Conservation (phyloP, 2,113 vertebrate genomes). For the Cephalopterus ornatus region DNA sequence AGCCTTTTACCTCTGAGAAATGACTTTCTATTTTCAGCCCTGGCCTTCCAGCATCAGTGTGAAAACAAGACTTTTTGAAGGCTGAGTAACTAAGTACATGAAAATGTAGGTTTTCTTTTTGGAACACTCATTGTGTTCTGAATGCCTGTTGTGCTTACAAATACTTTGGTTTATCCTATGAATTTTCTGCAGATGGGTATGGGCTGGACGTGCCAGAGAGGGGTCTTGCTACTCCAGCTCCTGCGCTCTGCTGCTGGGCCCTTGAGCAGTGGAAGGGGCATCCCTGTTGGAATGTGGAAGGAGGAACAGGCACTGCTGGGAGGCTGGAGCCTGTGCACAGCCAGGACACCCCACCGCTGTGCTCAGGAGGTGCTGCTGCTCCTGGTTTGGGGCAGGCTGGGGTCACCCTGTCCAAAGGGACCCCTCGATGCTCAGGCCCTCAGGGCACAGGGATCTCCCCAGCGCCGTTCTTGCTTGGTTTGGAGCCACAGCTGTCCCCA, state of each 20-base stretch:
- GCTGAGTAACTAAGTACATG: neutral
- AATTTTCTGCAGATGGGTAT: neutral
- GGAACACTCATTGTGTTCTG: neutral
- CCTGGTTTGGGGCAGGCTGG: no score
- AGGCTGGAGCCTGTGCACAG: neutral
- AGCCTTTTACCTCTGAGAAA: neutral
- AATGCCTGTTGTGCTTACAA: neutral
- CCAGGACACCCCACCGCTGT: neutral
- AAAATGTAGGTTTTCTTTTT: neutral
- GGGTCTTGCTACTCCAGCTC: neutral
- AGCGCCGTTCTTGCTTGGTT: fast-evolving
- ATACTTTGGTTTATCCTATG: fast-evolving
- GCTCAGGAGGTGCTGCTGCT: neutral
- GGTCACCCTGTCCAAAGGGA: neutral
- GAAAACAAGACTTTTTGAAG: neutral
- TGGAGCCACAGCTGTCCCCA: neutral
- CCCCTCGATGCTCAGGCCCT: neutral
- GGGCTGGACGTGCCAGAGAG: neutral
- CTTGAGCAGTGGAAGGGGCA: fast-evolving
- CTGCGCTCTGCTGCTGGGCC: neutral
- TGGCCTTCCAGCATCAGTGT: neutral
- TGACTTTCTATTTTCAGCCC: neutral
- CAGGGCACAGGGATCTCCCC: neutral
- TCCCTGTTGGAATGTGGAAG: fast-evolving
- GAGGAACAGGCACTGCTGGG: neutral